Conservation (phyloP, 2,888 invertebrate species). For the Lithophane socia region DNA sequence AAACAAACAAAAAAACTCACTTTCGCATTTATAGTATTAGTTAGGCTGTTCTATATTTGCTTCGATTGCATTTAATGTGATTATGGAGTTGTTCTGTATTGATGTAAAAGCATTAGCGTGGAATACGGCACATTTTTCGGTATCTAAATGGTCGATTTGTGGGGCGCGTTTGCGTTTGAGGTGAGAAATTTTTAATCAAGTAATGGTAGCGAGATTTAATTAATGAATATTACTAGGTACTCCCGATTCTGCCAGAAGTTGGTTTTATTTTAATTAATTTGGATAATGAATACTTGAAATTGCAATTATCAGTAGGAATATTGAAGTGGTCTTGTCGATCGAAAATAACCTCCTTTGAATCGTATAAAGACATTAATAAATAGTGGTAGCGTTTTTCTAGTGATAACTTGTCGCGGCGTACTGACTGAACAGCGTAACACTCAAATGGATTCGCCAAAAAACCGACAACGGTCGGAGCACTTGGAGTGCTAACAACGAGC, state of each 20-base stretch:
- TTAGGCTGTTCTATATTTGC: constrained; percentile 9
- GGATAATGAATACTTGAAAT: not conserved
- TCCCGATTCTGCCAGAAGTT: not conserved
- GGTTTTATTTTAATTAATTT: constrained; percentile 13
- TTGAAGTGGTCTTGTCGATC: not conserved
- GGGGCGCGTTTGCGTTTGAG: not conserved
- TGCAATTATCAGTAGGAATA: not conserved
- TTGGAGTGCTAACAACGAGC: too few species aligned
- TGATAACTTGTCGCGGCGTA: too few species aligned
- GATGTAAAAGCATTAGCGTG: constrained; percentile 14
- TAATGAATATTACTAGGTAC: constrained; percentile 9
- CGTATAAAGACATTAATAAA: not conserved
- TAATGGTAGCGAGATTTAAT: constrained; percentile 31
- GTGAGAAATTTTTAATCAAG: constrained; percentile 39
- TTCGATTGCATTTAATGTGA: constrained; percentile 28
- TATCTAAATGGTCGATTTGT: constrained; percentile 38
- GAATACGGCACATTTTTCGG: constrained; percentile 10
- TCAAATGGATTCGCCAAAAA: too few species aligned
- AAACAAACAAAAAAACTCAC: too few species aligned
- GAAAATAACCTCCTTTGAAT: not conserved
- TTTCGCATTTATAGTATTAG: too few species aligned
- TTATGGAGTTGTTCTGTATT: constrained; percentile 11
- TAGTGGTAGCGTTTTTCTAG: not conserved
- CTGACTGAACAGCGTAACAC: too few species aligned
- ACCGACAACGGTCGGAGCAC: too few species aligned